Base-by-base conservation (phyloP, 2,888 invertebrate species). In the Pyrocoelia pectoralis region DNA sequence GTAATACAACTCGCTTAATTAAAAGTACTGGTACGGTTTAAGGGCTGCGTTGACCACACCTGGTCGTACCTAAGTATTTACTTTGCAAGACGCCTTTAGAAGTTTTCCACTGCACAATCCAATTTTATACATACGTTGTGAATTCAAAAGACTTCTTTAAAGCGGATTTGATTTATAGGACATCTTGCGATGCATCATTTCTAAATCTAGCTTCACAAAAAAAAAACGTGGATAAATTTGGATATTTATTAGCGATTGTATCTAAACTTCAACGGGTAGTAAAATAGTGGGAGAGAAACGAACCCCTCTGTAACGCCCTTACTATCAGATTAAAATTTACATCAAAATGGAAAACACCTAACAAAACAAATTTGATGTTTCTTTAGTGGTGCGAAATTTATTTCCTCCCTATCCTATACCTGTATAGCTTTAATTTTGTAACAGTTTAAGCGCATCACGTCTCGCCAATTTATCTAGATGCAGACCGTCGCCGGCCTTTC, bases 41-140 rank as follows among this genome's bases (percentile, higher is more conserved):
- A 33, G 33, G 33, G 33, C 24, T 33, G 33, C 33, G n/a, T n/a
- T 33, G 33, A 33, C 33, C 33, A n/a, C n/a, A 33, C 33, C 33
- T 33, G 33, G 33, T n/a, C 33, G 33, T n/a, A 5, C 4, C 8
- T 24, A 24, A 5, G 24, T 24, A n/a, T 33, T 33, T 33, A 33
- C 33, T 33, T 33, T 33, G 33, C 8, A n/a, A 33, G 33, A n/a
- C 8, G 33, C n/a, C 33, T 33, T 10, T 33, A 33, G 24, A 24
- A 24, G 24, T 24, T 24, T 24, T 24, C 8, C n/a, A 33, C 33
- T 33, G 33, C 33, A 10, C 33, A 6, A 33, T 33, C n/a, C 9
- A 33, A 33, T 33, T 33, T 33, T n/a, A n/a, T n/a, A 8, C n/a
- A 33, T 33, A 10, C 33, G 10, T 33, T 33, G 33, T n/a, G 33